phyloP scores from a whole-genome alignment of 2,888 invertebrate genomes.

The Microctonus brassicae region DNA sequence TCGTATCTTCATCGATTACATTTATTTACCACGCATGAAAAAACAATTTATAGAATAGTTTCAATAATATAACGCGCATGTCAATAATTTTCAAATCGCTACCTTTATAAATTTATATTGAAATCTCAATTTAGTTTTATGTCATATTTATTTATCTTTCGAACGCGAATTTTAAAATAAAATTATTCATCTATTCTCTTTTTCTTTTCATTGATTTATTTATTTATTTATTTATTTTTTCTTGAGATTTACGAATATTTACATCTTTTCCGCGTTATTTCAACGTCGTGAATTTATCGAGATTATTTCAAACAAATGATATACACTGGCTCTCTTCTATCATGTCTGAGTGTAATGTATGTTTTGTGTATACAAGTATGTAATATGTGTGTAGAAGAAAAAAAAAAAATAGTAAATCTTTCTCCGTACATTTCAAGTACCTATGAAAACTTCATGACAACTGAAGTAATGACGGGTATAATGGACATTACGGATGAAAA shows the following conservation, averaged over 20 bases:
- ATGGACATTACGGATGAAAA: conserved; percentile 62
- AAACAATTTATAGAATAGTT: conserved; percentile 5
- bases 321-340: not conserved
- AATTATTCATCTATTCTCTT: not conserved
- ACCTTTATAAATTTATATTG: not conserved
- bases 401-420: conserved; percentile 34
- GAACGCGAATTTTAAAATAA: conserved; percentile 4
- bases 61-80: conserved; percentile 5
- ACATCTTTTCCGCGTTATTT: conserved; percentile 15
- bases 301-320: conserved; percentile 16
- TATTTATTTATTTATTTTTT: no score
- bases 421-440: conserved; percentile 33
- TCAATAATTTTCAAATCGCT: conserved; percentile 25
- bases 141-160: not conserved
- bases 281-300: conserved; percentile 16
- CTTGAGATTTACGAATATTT: conserved; percentile 21
- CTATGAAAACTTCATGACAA: conserved; percentile 58
- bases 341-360: not conserved
- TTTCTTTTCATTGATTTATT: no score
- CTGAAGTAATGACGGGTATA: conserved; percentile 59
- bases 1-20: not conserved
- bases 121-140: conserved; percentile 4
- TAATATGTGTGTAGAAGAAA: conserved; percentile 21
- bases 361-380: conserved; percentile 1
- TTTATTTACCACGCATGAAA: not conserved